Base-by-base conservation (phyloP, 2,113 vertebrate species). In the Ceyx margarethae region DNA sequence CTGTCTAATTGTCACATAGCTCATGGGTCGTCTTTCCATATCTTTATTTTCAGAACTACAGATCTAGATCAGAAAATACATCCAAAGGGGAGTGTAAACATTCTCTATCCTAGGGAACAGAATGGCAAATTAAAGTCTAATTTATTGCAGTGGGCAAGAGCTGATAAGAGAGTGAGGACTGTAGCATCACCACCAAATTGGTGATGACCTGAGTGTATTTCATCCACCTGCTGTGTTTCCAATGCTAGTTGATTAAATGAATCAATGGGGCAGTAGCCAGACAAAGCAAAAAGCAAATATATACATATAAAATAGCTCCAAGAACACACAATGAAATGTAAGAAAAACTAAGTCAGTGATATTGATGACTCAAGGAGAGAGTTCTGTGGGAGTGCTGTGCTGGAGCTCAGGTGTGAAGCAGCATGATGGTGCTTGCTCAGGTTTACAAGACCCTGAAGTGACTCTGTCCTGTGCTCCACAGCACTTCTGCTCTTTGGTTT, bases 371-470 rank as follows among this genome's bases (percentile, higher is more conserved):
- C 25, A 67, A 91, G 50, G 13, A 72, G 33, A 33, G 43, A 74
- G 42, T 13, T 68, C 25, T 75, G 25, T 60, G 45, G 26, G 42
- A 17, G 62, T 20, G 13, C 2, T 87, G n/a, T 56, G 45, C 40
- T 42, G 29, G 57, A 57, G 35, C 50, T 76, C 23, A 22, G 12
- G 11, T 23, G 26, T 76, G 69, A 78, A 85, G 74, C 53, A 15
- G 7, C 1, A 3, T 54, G 33, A 35, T 81, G 61, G 12, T 28
- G 21, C 60, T 75, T 79, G 29, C 9, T 22, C 19, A 56, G 10
- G 11, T n/a, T 54, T 40, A 53, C 13, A 31, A 7, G 12, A 9
- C 14, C 42, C 13, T 0, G 0, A 6, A 22, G 10, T 53, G 45
- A 57, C 29, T 69, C 23, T 29, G 8, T 58, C 26, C 26, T 77